Evolutionary conservation across 2,797 vertebrate species (phyloP), one percentile per base, ranked within the genome.

Genomic region (Cryptoprocta ferox): DNA sequence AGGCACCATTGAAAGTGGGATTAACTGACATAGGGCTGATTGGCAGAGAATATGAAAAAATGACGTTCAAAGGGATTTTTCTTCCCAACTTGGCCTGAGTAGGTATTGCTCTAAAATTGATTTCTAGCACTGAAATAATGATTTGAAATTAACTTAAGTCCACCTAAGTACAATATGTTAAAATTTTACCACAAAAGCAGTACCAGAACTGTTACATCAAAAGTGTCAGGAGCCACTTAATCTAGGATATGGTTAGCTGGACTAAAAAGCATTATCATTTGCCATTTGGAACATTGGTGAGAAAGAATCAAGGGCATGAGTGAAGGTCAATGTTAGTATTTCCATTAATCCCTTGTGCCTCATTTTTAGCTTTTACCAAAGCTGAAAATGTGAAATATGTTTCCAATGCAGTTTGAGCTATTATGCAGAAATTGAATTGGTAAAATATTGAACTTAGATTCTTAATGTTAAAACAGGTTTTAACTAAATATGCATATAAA

Each of bases 81-180:
- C 24, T 80, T 78, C 50, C 71, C 56, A 66, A n/a, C 42, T 71
- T 89, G 30, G 79, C 32, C 63, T 92, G 11, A 91, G n/a, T 93
- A 94, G 66, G 13, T 83, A 56, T 66, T 93, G 5, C 63, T 97
- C 93, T 97, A 95, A 97, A 96, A 94, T 73, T 97, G 66, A 86
- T 89, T 87, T 87, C 93, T 78, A 95, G 61, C 42, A 73, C 90
- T 91, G 50, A 95, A 83, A 96, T 78, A 70, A 70, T 75, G 66
- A 84, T 88, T 92, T 80, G 79, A 81, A 96, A 82, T 96, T 86
- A 87, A 45, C 19, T 53, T 90, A 92, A 85, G n/a, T 14, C 70
- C 15, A 83, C n/a, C 6, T 86, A 50, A 94, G 35, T 86, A 37
- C 24, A 89, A 1, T 78, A 37, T 73, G 32, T 80, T 80, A 76